Evolutionary conservation across 2,113 vertebrate species (phyloP).

Genomic region (Gorsachius goisagi): DNA sequence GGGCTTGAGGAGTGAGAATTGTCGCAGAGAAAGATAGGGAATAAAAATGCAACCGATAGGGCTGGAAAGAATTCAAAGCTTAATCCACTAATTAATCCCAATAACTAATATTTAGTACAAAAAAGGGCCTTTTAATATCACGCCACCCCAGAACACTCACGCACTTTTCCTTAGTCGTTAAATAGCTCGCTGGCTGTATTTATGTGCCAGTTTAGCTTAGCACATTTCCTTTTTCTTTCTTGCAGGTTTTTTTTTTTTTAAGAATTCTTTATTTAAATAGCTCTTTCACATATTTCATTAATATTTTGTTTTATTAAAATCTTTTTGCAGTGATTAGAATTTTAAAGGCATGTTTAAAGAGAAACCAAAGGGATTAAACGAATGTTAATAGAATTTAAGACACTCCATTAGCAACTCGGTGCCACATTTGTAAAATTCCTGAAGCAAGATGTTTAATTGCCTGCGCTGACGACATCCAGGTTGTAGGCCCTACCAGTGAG

Average conservation of each 20-base stretch:
- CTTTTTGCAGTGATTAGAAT: slow-evolving; percentile 44
- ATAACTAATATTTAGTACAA: background rate
- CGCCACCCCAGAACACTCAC: background rate
- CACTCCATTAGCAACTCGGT: slow-evolving; percentile 44
- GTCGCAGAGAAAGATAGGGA: background rate
- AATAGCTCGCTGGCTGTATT: background rate
- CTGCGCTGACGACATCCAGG: slow-evolving; percentile 22
- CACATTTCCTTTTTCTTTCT: background rate
- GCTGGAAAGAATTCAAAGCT: background rate
- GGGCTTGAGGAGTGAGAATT: background rate
- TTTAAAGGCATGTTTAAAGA: slow-evolving; percentile 37
- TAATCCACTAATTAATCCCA: background rate
- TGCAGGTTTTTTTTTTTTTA: background rate
- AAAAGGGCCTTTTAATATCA: background rate
- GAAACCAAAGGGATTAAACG: slow-evolving; percentile 42
- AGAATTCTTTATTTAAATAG: background rate
- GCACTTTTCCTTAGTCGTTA: background rate
- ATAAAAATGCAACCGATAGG: background rate
- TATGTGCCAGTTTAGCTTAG: background rate
- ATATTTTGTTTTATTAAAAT: slow-evolving; percentile 33
- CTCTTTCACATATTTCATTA: slow-evolving; percentile 41
- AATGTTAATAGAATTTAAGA: slow-evolving; percentile 57
- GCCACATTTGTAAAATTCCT: slow-evolving; percentile 47
- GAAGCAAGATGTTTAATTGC: slow-evolving; percentile 16
- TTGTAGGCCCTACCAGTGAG: background rate